Evolutionary conservation across 2,888 invertebrate genomes (phyloP).

Genomic region (Augiades crinisus): DNA sequence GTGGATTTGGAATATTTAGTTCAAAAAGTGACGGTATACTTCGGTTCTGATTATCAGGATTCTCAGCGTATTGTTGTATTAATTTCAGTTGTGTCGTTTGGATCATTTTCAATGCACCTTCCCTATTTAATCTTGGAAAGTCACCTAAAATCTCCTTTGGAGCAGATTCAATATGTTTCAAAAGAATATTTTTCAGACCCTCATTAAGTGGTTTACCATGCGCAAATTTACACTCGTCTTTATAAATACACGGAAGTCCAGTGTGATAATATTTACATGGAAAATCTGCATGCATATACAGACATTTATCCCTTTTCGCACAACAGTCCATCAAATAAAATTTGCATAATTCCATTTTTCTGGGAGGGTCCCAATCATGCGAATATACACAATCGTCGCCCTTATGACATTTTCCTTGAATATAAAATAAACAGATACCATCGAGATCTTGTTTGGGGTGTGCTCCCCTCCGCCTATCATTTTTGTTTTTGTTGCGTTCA

Average conservation of each 20-base stretch:
- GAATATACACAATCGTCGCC: conserved; percentile 93
- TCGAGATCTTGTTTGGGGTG: conserved; percentile 85
- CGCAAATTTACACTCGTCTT: conserved; percentile 96
- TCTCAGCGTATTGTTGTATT: conserved; percentile 66
- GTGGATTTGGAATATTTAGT: conserved; percentile 68
- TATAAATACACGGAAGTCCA: conserved; percentile 90
- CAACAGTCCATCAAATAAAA: conserved; percentile 98
- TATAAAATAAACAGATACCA: conserved; percentile 90
- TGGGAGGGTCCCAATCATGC: conserved; percentile 90
- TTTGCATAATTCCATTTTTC: conserved; percentile 97
- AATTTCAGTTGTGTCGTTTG: conserved; percentile 69
- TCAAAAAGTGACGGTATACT: conserved; percentile 73
- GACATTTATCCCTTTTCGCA: conserved; percentile 96
- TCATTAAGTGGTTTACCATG: conserved; percentile 94
- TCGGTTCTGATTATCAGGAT: conserved; percentile 55
- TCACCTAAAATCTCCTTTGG: conserved; percentile 96
- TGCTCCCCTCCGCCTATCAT: conserved; percentile 76
- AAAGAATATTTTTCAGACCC: conserved; percentile 83
- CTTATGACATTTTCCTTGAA: conserved; percentile 94
- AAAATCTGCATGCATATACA: conserved; percentile 98
- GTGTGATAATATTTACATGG: conserved; percentile 99
- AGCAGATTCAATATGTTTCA: conserved; percentile 93
- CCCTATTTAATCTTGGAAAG: conserved; percentile 90
- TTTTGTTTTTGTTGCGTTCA: conserved; percentile 77
- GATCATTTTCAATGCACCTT: conserved; percentile 85